phyloP scores from a whole-genome alignment of 2,113 vertebrate species.

The Prunella fulvescens region DNA sequence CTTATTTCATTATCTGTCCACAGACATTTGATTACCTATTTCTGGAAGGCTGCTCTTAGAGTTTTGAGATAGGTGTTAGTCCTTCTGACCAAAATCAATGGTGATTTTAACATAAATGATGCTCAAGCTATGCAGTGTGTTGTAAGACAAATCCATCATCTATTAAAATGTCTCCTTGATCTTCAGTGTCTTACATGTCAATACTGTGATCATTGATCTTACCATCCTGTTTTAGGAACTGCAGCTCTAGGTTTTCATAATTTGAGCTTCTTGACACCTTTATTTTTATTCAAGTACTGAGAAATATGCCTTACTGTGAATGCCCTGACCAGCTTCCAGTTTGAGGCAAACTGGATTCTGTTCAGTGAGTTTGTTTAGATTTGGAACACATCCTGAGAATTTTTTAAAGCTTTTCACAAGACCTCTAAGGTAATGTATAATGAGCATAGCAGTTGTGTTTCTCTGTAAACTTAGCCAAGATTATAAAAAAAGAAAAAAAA shows the following conservation, averaged over 20 bases:
- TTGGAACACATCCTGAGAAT: neutral
- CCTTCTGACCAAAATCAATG: neutral
- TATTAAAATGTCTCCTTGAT: neutral
- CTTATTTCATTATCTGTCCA: neutral
- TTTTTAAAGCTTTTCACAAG: neutral
- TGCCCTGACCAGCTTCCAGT: neutral
- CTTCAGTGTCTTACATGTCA: neutral
- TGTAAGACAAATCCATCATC: neutral
- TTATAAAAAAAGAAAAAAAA: rapidly evolving
- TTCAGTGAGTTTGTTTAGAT: neutral
- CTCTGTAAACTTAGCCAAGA: neutral
- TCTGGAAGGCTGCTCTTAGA: neutral
- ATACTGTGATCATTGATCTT: neutral
- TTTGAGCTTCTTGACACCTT: neutral
- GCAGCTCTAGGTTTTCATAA: neutral
- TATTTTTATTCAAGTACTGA: neutral
- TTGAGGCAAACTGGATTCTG: neutral
- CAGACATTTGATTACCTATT: neutral
- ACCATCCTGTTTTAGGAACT: neutral
- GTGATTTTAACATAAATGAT: neutral
- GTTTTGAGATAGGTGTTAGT: neutral
- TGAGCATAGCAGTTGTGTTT: neutral
- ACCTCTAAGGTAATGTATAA: neutral
- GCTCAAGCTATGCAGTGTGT: neutral
- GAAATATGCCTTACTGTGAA: neutral